Evolutionary conservation across 2,888 invertebrate species (phyloP).

Genomic region (Lapara coniferarum): DNA sequence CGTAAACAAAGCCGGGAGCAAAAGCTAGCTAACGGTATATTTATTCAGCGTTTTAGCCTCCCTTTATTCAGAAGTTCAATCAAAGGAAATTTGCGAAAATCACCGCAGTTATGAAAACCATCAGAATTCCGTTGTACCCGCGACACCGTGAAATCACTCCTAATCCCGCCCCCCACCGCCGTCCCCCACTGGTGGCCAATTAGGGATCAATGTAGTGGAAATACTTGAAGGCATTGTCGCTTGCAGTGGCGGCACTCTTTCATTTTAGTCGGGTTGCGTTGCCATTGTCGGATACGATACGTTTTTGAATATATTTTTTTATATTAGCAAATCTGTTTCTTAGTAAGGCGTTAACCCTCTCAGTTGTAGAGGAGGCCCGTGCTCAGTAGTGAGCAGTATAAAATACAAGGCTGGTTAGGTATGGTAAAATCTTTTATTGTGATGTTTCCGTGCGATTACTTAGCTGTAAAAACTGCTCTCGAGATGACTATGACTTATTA

Average conservation of each 20-base stretch:
- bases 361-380: too few species aligned
- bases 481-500: too few species aligned
- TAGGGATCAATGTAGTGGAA: slow-evolving; percentile 70
- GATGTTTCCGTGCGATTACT: too few species aligned
- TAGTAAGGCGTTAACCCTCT: too few species aligned
- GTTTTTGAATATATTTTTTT: not conserved
- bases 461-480: too few species aligned
- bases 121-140: slow-evolving; percentile 31
- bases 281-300: slow-evolving; percentile 29
- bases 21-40: not conserved
- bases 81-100: slow-evolving; percentile 2
- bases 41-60: too few species aligned
- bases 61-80: not conserved
- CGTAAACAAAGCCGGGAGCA: too few species aligned
- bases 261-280: slow-evolving; percentile 29
- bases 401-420: too few species aligned
- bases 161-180: slow-evolving; percentile 32
- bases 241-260: slow-evolving; percentile 34
- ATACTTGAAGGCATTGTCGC: slow-evolving; percentile 36
- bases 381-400: too few species aligned
- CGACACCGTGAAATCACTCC: slow-evolving; percentile 42
- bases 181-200: slow-evolving; percentile 49
- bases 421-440: too few species aligned
- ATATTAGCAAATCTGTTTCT: too few species aligned
- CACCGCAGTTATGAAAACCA: slow-evolving; percentile 34